Conservation (phyloP, 2,113 vertebrate genomes). For the Monopterus albus region DNA sequence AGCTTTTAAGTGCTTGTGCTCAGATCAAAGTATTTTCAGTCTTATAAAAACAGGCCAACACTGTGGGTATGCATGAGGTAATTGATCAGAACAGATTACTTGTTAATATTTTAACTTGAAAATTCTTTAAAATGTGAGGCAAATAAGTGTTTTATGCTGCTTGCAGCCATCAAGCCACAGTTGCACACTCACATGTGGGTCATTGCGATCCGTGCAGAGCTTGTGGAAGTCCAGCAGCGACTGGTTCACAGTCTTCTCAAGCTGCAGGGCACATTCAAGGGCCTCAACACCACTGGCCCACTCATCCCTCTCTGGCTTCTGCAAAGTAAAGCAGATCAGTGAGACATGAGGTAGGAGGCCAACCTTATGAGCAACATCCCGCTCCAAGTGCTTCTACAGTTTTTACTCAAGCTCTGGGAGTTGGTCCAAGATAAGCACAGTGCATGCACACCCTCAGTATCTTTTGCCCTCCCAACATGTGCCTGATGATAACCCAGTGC, state of each 20-base stretch:
- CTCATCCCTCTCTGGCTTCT: slow-evolving; percentile 93
- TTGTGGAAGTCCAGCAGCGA: slow-evolving; percentile 95
- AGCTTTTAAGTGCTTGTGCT: neutral
- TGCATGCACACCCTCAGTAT: slow-evolving; percentile 57
- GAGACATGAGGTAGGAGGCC: neutral
- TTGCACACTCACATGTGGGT: slow-evolving; percentile 90
- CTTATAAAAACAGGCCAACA: too few relatives aligned
- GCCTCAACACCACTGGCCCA: slow-evolving; percentile 94
- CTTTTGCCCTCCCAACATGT: slow-evolving; percentile 27
- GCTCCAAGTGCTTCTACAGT: slow-evolving; percentile 6
- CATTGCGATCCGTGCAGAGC: slow-evolving; percentile 89
- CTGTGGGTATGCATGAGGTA: too few relatives aligned
- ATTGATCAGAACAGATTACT: too few relatives aligned
- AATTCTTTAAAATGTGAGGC: too few relatives aligned
- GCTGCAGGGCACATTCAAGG: slow-evolving; percentile 91
- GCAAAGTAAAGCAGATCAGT: slow-evolving; percentile 21
- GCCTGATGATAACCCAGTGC: neutral
- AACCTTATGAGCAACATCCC: neutral
- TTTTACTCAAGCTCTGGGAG: slow-evolving; percentile 14
- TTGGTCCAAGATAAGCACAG: slow-evolving; percentile 68
- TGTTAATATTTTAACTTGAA: too few relatives aligned
- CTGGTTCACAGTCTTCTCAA: slow-evolving; percentile 88
- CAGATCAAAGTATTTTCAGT: too few relatives aligned
- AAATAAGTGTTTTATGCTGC: neutral
- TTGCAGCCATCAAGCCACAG: neutral